Base-by-base conservation (phyloP, 1,140 invertebrate species). In the Pectinophora gossypiella region DNA sequence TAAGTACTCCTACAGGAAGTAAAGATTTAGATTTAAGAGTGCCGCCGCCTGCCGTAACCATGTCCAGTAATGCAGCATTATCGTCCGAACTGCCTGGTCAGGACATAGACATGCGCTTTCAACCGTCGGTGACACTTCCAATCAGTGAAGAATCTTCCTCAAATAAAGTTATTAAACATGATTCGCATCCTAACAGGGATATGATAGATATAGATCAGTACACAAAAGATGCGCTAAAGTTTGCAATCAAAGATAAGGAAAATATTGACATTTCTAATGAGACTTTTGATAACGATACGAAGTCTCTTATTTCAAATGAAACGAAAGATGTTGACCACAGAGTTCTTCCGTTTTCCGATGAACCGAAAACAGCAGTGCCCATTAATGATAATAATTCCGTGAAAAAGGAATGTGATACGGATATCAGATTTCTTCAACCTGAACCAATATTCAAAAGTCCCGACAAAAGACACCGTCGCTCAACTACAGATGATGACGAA, bases 71-170 rank as follows among this genome's bases (percentile, higher is more conserved):
- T 55, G 38, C 63, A 48, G 19, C 69, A 16, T 53, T 76, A 20
- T 20, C 71, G 10, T 40, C 74, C 2, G 80, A 79, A 55, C 67
- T 81, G 16, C 70, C 78, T 15, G 87, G 81, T 19, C 72, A 86
- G 65, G 89, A 90, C 66, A 64, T 90, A 48, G 89, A 90, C 66
- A 90, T 90, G 89, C 78, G 89, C 45, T 88, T 88, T 66, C 82
- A 87, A 59, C 71, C 75, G 54, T 67, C 56, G 48, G 20, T 69
- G 18, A 40, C 54, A 3, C 13, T 62, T 10, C 44, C 67, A n/a
- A 27, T 23, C 19, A 58, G 61, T 35, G 79, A 85, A 32, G 72
- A 77, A 13, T 56, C 47, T 45, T 57, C 56, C 27, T 59, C 18
- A 35, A 74, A 51, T 40, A 65, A 64, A 50, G 43, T 18, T 0